phyloP scores from a whole-genome alignment of 2,888 invertebrate species.

The Carcina quercana region DNA sequence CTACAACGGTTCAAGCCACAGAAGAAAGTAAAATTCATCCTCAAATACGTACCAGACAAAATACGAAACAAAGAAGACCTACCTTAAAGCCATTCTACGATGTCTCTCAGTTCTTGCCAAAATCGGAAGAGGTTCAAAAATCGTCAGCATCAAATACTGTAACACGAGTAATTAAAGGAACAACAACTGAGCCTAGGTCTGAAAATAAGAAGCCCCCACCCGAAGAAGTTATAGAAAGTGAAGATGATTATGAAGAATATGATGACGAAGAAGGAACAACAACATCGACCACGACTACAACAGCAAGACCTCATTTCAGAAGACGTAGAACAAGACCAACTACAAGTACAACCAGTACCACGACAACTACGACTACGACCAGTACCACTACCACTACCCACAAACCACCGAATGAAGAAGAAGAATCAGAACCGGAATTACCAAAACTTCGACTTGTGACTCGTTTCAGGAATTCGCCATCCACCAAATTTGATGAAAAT shows the following conservation, averaged over 20 bases:
- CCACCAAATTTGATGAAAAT: slow-evolving; percentile 18
- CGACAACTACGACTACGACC: slow-evolving; percentile 32
- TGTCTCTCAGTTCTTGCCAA: slow-evolving; percentile 32
- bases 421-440: slow-evolving; percentile 21
- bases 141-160: slow-evolving; percentile 37
- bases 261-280: slow-evolving; percentile 27
- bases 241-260: slow-evolving; percentile 19
- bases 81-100: slow-evolving; percentile 29
- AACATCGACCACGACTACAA: slow-evolving; percentile 33
- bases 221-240: slow-evolving; percentile 9
- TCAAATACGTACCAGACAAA: slow-evolving; percentile 16
- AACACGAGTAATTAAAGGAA: slow-evolving; percentile 30
- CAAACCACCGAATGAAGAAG: slow-evolving; percentile 21
- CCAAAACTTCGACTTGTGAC: slow-evolving; percentile 45
- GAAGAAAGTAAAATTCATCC: slow-evolving; percentile 10
- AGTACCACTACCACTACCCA: slow-evolving; percentile 30
- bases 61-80: slow-evolving; percentile 16
- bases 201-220: slow-evolving; percentile 1
- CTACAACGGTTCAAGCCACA: slow-evolving; percentile 8
- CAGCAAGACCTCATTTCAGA: slow-evolving; percentile 32
- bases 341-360: slow-evolving; percentile 31
- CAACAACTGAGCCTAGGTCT: slow-evolving; percentile 17
- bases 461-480: slow-evolving; percentile 39
- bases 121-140: slow-evolving; percentile 27
- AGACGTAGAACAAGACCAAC: slow-evolving; percentile 24